Evolutionary conservation across 2,797 vertebrate genomes (phyloP), one percentile per base, ranked within the genome.

Genomic region (Australoheros facetus): DNA sequence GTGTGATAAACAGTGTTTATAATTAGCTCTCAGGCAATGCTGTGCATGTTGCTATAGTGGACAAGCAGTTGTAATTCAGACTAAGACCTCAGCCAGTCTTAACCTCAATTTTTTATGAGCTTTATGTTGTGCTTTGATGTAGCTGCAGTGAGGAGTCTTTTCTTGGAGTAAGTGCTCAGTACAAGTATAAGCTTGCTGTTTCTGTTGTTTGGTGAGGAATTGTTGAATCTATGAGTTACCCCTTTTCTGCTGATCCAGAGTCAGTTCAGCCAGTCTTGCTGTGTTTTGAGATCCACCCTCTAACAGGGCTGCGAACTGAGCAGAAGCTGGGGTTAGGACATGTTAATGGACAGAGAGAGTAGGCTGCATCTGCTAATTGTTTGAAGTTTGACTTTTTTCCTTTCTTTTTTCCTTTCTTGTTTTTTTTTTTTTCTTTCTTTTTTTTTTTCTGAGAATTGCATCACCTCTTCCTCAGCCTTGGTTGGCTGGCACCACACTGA

Each of bases 1-100:
- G 5, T 66, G 62, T 32, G 32, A 23, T n/a, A 26, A 64, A 59
- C 11, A 21, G 4, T 75, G 51, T 80, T 82, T 84, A 76, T 72
- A 55, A 10, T 23, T 30, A 1, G 4, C 39, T 70, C 17, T 71
- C 9, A 11, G 64, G 39, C 66, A 42, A 71, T 48, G 28, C 30
- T 37, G 59, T 77, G 66, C 45, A 23, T 78, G 78, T 70, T 73
- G 17, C 12, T 73, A 10, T 32, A 42, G 39, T 48, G 23, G 21
- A 55, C 42, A 70, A 11, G 23, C 51, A 16, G 11, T 72, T 19
- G 8, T 19, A 57, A 51, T 45, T 64, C 34, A 37, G 8, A 37
- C 34, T 10, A 3, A 10, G 34, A 3, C 51, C 3, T 66, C 28
- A 66, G 62, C 62, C 42, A 30, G 42, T 45, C 62, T 48, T 17